Base-by-base conservation (phyloP, 2,888 invertebrate species). In the Troglohyphantes excavatus region DNA sequence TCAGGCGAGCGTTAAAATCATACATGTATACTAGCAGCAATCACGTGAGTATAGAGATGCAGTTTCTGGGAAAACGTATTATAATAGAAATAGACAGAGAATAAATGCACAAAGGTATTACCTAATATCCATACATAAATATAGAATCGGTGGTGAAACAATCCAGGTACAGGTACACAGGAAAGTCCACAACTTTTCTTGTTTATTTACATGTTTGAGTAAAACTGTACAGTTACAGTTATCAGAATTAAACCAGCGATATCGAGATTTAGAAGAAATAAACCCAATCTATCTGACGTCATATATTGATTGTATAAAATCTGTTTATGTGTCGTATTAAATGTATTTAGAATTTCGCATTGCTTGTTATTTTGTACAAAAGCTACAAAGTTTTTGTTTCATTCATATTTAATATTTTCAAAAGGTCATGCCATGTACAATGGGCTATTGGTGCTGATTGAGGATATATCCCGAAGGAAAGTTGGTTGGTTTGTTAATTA, bases 111-210 rank as follows among this genome's bases (percentile, higher is more conserved):
- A 11, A 76, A 78, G 21, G n/a, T 26, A 78, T 78, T 78, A 78
- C 78, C 78, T 78, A 78, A 65, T 78, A 39, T 78, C 65, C 78
- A 78, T 78, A 65, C 2, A 29, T 17, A 43, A 65, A 63, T 65
- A 0, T 53, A n/a, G 13, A 53, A 17, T 53, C 53, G 17, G 53
- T 53, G 43, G 5, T 17, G 63, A 33, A 61, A 43, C 19, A 21
- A 29, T 61, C 1, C 59, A 7, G 21, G 33, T 61, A 23, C 46
- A 19, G 46, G 26, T 75, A 75, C 59, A 29, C 7, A 65, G 17
- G 26, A 43, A 72, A 33, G n/a, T n/a, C 9, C 68, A 33, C 5
- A 19, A 21, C 26, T 59, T 65, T 19, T 78, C 65, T 65, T 78
- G 43, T 65, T 78, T 65, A 65, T 23, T 53, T 65, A 67, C 29